These are phyloP conservation scores for Brienomyrus brachyistius DNA, from an alignment of 2,113 vertebrate species.

Conservation along the genomic window DNA sequence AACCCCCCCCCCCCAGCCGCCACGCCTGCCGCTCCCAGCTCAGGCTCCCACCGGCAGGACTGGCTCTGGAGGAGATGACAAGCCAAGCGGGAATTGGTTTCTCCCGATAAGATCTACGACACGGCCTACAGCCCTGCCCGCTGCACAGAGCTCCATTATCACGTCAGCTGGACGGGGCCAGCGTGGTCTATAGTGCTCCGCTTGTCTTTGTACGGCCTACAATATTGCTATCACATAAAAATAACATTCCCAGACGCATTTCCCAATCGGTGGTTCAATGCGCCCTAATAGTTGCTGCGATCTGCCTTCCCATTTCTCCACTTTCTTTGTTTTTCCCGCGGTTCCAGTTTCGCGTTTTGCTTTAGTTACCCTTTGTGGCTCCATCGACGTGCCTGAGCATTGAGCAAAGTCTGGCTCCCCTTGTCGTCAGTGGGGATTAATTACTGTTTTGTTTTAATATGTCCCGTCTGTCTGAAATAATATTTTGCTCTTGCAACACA, in stretches of 20 bases:
- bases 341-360: not conserved
- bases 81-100: not conserved
- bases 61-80: not conserved
- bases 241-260: not conserved
- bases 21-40: not conserved
- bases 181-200: not conserved
- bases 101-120: conserved; percentile 1
- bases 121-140: not conserved
- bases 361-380: conserved; percentile 8
- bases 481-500: not conserved
- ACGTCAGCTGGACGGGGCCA: not conserved
- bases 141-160: not conserved
- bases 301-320: not conserved
- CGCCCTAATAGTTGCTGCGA: not conserved
- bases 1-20: not conserved
- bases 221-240: not conserved
- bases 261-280: not conserved
- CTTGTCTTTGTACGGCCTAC: not conserved
- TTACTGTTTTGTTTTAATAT: conserved; percentile 18
- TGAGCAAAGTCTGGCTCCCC: not conserved
- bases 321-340: not conserved
- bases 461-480: not conserved
- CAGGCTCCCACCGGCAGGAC: not conserved
- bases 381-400: not conserved
- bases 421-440: conserved; percentile 6